Base-by-base conservation (phyloP, 2,888 invertebrate species). In the Heliothis peltigera region DNA sequence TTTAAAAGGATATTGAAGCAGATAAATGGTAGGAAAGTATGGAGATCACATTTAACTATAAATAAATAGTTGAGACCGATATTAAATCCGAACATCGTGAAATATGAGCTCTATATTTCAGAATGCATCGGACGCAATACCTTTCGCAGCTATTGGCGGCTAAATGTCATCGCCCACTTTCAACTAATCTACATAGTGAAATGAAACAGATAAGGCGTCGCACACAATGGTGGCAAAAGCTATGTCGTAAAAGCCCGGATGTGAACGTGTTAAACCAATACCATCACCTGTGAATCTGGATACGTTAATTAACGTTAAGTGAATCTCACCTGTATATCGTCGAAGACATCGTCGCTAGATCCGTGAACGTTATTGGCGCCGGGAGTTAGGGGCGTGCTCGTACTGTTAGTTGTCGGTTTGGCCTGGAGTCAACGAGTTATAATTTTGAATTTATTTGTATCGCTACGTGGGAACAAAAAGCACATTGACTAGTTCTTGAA, bases 71-170 rank as follows among this genome's bases (percentile, higher is more conserved):
- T 77, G 76, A 71, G 84, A 83, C 70, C 75, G 81, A 86, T 89
- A 87, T 81, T 80, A 76, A 76, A 80, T 80, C 85, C 85, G 82
- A 86, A 87, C 90, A 89, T 86, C 85, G 71, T 84, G 89, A 91
- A 92, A 91, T 92, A 93, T 91, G 94, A 94, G 94, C 94, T 94
- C 94, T 89, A 87, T 94, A 93, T 89, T 90, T 89, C 91, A 84
- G 82, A 82, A 89, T 88, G 91, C 88, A 85, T 81, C 77, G 83
- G 81, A 77, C 70, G 74, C 69, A 83, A 80, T 84, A 90, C 80
- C 85, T 79, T 66, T 79, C 87, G 77, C 81, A 75, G 70, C 75
- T 70, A 83, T 80, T 79, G 62, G 74, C 46, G 74, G 77, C 60
- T 68, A 80, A 84, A 85, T 79, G 83, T 68, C 74, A 80, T 81